Evolutionary conservation across 2,113 vertebrate genomes (phyloP).

Genomic region (Hippocampus zosterae): DNA sequence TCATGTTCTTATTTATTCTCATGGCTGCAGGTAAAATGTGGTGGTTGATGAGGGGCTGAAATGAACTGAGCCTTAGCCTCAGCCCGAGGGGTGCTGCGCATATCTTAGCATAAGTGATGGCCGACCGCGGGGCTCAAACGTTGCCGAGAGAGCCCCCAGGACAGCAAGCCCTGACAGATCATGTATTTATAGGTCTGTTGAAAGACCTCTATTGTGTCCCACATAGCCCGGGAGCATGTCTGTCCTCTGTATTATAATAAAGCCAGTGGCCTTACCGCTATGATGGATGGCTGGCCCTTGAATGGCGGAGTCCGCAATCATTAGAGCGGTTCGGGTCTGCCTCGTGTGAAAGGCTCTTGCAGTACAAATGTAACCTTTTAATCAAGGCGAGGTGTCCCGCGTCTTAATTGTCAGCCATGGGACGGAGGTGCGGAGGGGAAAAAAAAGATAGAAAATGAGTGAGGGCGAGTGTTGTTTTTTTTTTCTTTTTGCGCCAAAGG

Average conservation of each 20-base stretch:
- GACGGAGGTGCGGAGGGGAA: conserved; percentile 5
- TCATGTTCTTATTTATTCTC: conserved; percentile 74
- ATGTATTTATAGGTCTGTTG: conserved; percentile 80
- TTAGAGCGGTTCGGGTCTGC: conserved; percentile 68
- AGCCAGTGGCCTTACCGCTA: conserved; percentile 68
- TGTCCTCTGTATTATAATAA: conserved; percentile 79
- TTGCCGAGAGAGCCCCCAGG: conserved; percentile 69
- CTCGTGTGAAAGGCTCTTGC: conserved; percentile 50
- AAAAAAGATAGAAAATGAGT: conserved; percentile 20
- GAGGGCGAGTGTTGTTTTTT: conserved; percentile 37
- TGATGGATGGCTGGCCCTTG: conserved; percentile 75
- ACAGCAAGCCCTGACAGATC: conserved; percentile 73
- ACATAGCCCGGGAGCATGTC: conserved; percentile 76
- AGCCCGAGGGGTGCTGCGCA: conserved; percentile 64
- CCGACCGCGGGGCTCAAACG: conserved; percentile 66
- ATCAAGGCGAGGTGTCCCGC: conserved; percentile 50
- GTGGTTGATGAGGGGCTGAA: conserved; percentile 75
- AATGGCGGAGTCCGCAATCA: conserved; percentile 72
- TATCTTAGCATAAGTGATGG: conserved; percentile 81
- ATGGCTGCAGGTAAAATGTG: conserved; percentile 68
- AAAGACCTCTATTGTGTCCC: conserved; percentile 80
- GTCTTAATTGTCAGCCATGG: conserved; percentile 53
- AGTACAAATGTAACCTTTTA: conserved; percentile 60
- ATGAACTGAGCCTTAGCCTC: conserved; percentile 75
- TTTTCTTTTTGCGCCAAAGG: conserved; percentile 31